Evolutionary conservation across 2,797 vertebrate species (phyloP), one percentile per base, ranked within the genome.

Genomic region (Thunnus albacares): DNA sequence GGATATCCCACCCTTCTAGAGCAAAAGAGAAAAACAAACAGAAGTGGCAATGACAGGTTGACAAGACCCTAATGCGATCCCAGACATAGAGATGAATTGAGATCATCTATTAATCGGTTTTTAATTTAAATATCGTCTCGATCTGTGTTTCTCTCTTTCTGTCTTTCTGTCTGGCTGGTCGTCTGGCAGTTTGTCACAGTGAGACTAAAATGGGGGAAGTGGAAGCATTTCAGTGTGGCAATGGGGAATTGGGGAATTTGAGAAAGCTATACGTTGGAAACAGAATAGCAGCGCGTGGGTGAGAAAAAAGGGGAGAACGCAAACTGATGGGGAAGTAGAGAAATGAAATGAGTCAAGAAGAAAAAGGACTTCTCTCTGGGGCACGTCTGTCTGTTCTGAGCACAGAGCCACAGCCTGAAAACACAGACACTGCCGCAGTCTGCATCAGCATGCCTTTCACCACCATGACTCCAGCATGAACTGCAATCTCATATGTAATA

Each of bases 1-100:
- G 92, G 96, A 96, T 97, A 97, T 96, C 96, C 96, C 95, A 93
- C 95, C 95, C 97, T 95, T 95, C 83, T 88, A 79, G 90, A 89
- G 91, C 77, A 81, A 90, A 82, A 91, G 83, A 90, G 87, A 83
- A 77, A 80, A 89, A 91, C 88, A 90, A 91, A 85, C 84, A 88
- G 84, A 92, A 91, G 85, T 91, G 85, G 81, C 72, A 91, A 84
- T 89, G 90, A 93, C 90, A 92, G 83, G 90, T 89, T 91, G 90
- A 93, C 89, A 85, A 82, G 77, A 87, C 77, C 86, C 84, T 88
- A 90, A 92, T 91, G 88, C 93, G 85, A 90, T 87, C 59, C 53
- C 73, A 79, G 80, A 75, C 67, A 70, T 76, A 70, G 63, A 81
- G 79, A 81, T 71, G 38, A 71, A 62, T 53, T 63, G n/a, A 59